Conservation (phyloP, 2,113 vertebrate species). For the Glaucomys volans region DNA sequence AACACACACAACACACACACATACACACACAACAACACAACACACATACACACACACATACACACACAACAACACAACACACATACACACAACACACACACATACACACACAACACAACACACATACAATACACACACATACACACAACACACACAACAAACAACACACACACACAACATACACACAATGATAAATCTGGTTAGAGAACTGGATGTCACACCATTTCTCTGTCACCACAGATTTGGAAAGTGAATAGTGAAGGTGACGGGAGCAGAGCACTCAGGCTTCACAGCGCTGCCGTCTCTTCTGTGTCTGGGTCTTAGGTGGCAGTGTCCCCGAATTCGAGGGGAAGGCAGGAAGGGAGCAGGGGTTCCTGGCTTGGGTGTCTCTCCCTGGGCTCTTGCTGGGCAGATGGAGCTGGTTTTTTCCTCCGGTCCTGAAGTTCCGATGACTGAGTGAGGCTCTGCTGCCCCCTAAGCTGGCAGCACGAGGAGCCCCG, state of each 20-base stretch:
- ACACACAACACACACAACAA: too few species aligned
- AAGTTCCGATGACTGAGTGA: too few species aligned
- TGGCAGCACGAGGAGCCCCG: fast-evolving
- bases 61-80: too few species aligned
- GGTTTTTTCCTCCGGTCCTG: fast-evolving
- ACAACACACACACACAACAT: too few species aligned
- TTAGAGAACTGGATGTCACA: neutral
- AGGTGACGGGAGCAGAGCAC: too few species aligned
- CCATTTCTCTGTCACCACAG: neutral
- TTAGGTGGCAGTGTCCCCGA: neutral
- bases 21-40: too few species aligned
- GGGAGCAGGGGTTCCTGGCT: neutral
- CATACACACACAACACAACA: too few species aligned
- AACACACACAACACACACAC: too few species aligned
- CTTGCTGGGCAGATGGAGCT: neutral
- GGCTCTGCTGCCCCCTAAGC: neutral
- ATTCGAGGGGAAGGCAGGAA: neutral
- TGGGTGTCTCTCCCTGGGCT: neutral
- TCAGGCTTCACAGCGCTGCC: neutral
- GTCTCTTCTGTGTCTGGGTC: neutral
- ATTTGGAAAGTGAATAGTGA: fast-evolving
- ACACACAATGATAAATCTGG: too few species aligned
- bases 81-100: too few species aligned
- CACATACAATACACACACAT: too few species aligned
- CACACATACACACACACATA: too few species aligned